Evolutionary conservation across 2,113 vertebrate species (phyloP).

Genomic region (Mirounga angustirostris): DNA sequence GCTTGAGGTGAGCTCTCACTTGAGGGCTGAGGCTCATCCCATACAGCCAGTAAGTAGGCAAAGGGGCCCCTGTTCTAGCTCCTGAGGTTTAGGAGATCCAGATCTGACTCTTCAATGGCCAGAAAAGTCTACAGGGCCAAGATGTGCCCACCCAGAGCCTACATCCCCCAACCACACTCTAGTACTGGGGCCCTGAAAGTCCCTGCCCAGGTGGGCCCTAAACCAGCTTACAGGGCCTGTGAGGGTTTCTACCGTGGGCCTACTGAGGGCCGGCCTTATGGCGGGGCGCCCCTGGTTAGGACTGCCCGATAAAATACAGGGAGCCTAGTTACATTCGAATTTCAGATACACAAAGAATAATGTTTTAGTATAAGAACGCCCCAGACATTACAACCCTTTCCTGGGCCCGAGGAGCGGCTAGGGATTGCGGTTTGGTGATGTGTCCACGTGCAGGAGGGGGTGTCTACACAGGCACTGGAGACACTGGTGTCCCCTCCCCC

Average conservation of each 20-base stretch:
- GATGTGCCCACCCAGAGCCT: not conserved
- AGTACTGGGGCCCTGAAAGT: too few relatives aligned
- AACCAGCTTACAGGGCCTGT: not conserved
- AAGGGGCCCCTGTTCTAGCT: not conserved
- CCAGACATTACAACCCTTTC: not conserved
- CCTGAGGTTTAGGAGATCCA: not conserved
- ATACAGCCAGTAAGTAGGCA: not conserved
- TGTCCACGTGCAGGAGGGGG: rapidly evolving
- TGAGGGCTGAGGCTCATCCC: not conserved
- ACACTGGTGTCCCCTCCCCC: not conserved
- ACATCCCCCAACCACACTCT: too few relatives aligned
- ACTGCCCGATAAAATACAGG: not conserved
- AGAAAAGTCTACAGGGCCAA: not conserved
- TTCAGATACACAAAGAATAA: not conserved
- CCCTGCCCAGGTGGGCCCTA: not conserved
- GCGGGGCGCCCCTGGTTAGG: not conserved
- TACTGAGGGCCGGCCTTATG: rapidly evolving
- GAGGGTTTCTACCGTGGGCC: not conserved
- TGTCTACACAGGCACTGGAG: not conserved
- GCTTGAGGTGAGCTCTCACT: not conserved
- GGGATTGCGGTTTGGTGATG: not conserved
- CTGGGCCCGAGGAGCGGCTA: not conserved
- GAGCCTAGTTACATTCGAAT: not conserved
- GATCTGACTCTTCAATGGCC: not conserved
- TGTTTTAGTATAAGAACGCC: not conserved